Evolutionary conservation across 2,888 invertebrate genomes (phyloP).

Genomic region (Adelognathus sp.): DNA sequence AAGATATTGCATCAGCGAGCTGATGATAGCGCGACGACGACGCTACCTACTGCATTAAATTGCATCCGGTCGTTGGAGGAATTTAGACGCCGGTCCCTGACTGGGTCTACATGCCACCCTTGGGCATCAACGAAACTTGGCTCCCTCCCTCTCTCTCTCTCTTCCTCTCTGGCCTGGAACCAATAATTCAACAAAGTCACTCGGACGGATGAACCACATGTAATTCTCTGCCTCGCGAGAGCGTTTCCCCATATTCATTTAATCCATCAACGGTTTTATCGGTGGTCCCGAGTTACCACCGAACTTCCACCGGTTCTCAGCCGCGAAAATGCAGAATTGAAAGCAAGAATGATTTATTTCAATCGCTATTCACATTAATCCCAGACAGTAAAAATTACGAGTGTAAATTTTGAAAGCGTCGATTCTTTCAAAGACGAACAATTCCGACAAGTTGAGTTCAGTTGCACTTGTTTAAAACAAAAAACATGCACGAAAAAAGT

Average conservation of each 20-base stretch:
- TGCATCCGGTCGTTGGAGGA: conserved; percentile 78
- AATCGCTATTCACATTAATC: neutral
- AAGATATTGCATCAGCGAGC: conserved; percentile 79
- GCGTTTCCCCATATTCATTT: neutral
- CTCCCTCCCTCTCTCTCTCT: conserved; percentile 20
- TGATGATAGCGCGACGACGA: conserved; percentile 76
- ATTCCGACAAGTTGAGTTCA: no score
- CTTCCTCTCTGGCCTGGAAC: conserved; percentile 1
- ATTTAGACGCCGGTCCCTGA: conserved; percentile 73
- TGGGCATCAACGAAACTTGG: conserved; percentile 17
- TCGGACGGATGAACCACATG: neutral
- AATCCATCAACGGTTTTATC: conserved; percentile 23
- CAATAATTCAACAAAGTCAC: conserved; percentile 14
- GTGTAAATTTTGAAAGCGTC: no score
- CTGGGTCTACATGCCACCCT: conserved; percentile 38
- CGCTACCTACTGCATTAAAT: conserved; percentile 80
- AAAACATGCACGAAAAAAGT: no score
- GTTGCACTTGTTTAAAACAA: no score
- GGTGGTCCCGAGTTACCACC: conserved; percentile 44
- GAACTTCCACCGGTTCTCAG: neutral
- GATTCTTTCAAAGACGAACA: no score
- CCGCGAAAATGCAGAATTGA: neutral
- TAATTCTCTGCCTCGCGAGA: neutral
- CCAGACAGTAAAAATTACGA: no score
- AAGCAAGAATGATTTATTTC: neutral